Conservation (phyloP, 2,113 vertebrate species). For the Neogale vison region DNA sequence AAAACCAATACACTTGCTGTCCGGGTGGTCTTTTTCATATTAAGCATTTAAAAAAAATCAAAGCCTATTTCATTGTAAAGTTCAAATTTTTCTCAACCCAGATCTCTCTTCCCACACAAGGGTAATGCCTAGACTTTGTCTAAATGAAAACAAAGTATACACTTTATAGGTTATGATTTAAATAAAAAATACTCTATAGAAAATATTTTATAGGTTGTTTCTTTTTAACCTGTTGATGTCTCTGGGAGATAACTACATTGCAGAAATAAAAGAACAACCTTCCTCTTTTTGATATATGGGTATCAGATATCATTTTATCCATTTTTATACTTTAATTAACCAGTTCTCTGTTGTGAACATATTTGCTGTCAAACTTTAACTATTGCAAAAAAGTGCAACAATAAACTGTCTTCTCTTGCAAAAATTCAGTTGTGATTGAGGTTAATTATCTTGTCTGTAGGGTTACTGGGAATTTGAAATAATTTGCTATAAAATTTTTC, state of each 20-base stretch:
- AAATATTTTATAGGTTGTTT: background rate
- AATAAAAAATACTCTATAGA: background rate
- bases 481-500: background rate
- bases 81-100: background rate
- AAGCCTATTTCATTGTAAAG: fast-evolving
- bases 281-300: background rate
- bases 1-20: background rate
- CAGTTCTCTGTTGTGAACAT: background rate
- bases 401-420: background rate
- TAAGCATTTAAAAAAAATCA: background rate
- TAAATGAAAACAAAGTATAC: background rate
- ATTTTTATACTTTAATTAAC: background rate
- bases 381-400: background rate
- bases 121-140: background rate
- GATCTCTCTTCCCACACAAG: background rate
- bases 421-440: background rate
- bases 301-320: background rate
- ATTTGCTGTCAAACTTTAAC: background rate
- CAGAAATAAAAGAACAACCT: background rate
- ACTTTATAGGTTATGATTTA: background rate
- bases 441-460: background rate
- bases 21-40: background rate
- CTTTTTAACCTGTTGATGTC: background rate
- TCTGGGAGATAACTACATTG: background rate
- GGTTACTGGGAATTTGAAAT: background rate